Conservation (phyloP, 2,888 invertebrate species). For the Neelides folsomi region DNA sequence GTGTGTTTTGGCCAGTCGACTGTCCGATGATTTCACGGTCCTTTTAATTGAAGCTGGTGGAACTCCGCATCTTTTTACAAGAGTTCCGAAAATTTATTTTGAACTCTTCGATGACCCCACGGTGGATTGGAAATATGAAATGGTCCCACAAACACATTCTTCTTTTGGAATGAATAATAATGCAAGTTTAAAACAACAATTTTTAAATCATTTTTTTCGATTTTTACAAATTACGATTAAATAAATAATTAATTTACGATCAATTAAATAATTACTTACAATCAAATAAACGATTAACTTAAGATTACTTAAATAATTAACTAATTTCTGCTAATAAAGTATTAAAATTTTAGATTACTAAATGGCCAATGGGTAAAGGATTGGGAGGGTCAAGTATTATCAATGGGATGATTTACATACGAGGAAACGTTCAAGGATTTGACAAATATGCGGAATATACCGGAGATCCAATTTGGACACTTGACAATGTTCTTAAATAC, state of each 20-base stretch:
- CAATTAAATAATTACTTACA: no score
- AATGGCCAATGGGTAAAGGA: constrained; percentile 5
- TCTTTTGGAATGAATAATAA: background rate
- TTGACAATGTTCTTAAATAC: constrained; percentile 21
- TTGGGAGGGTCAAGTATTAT: constrained; percentile 12
- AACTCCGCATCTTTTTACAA: constrained; percentile 4
- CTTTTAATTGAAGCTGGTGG: constrained; percentile 14
- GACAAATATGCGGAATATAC: constrained; percentile 16
- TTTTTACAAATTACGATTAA: no score
- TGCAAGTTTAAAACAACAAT: constrained; percentile 2
- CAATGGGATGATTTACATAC: constrained; percentile 27
- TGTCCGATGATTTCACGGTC: constrained; percentile 13
- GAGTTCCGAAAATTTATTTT: background rate
- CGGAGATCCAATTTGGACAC: constrained; percentile 19
- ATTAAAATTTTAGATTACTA: background rate
- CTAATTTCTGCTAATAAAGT: no score
- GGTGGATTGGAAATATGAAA: constrained; percentile 6
- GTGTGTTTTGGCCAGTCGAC: constrained; percentile 9
- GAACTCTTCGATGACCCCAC: background rate
- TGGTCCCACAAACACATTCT: background rate
- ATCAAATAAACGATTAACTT: no score
- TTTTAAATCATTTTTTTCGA: no score
- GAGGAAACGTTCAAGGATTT: constrained; percentile 27
- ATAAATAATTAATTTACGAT: no score
- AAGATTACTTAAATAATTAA: no score